Base-by-base conservation (phyloP, 2,113 vertebrate genomes). In the Hyperoodon ampullatus region DNA sequence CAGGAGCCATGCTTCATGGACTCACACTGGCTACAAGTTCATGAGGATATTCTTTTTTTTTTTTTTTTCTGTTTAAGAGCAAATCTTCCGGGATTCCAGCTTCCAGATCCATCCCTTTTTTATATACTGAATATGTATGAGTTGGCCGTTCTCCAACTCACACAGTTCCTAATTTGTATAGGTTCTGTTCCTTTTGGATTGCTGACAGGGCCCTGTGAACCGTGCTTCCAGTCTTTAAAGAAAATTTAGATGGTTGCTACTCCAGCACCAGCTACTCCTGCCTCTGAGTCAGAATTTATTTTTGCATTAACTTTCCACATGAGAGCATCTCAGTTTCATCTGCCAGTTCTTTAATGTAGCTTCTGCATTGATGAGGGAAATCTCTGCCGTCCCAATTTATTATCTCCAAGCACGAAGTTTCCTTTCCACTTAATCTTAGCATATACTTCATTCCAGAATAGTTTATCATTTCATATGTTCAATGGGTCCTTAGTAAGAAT, bases 281-380 rank as follows among this genome's bases (percentile, higher is more conserved):
- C 78, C 82, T 94, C 72, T 68, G 95, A 96, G 94, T 97, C 93
- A 90, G 39, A 33, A 65, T 91, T 94, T 93, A 93, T 93, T 93
- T 97, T 87, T 92, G 70, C 42, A 74, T 88, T 94, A 96, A 89
- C 68, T 95, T 94, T 92, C 77, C 72, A 66, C 58, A n/a, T 95
- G 47, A 33, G 77, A 97, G 74, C 93, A 80, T 80, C 81, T 88
- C 55, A 2, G 61, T 85, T 65, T 80, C 74, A 86, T 65, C 72
- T 86, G 93, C 91, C 91, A 89, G 28, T 63, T 95, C 93, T 95
- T 72, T 88, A 91, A 82, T 5, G 68, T 1, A n/a, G 71, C 85
- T 77, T 90, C 82, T 72, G 44, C 11, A 39, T 1, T 58, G 47
- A 92, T 7, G n/a, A 53, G 87, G 44, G 82, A 68, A 77, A 75